These are phyloP conservation scores for Paracentrotus lividus DNA, from an alignment of 53 echinoderm and acorn worm species.

Conservation along the genomic window DNA sequence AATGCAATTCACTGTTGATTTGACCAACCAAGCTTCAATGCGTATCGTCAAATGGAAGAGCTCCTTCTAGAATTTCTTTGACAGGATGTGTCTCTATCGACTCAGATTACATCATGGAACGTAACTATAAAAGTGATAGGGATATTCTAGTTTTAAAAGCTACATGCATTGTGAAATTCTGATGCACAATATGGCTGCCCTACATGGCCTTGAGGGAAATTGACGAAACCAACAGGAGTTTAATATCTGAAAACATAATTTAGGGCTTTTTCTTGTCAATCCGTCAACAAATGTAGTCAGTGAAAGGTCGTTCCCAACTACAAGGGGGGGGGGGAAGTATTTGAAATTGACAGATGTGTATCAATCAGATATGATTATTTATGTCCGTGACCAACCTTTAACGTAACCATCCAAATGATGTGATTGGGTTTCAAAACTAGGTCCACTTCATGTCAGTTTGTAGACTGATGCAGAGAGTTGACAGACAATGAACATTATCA, in stretches of 20 bases:
- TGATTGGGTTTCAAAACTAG: no score
- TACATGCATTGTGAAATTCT: background rate
- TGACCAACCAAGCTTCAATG: background rate
- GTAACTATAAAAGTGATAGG: background rate
- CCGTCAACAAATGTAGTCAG: constrained; percentile 40
- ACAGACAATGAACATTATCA: no score
- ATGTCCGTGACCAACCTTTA: no score
- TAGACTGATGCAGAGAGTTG: no score
- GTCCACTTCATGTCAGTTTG: no score
- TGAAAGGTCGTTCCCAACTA: constrained; percentile 43
- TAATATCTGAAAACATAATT: background rate
- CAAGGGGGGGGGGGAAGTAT: background rate
- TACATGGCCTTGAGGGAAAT: background rate
- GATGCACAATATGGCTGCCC: background rate
- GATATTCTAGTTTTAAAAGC: background rate
- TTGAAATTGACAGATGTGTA: no score
- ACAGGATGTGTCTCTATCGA: constrained; percentile 18
- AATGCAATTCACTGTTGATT: background rate
- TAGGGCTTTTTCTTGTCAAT: constrained; percentile 7
- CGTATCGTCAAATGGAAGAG: constrained; percentile 55
- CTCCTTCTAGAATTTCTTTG: constrained; percentile 33
- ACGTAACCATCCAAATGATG: no score
- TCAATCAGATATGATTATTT: no score
- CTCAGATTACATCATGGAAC: background rate
- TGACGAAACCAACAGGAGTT: background rate